Evolutionary conservation across 2,797 vertebrate species (phyloP).

Genomic region (Myiothlypis coronata): DNA sequence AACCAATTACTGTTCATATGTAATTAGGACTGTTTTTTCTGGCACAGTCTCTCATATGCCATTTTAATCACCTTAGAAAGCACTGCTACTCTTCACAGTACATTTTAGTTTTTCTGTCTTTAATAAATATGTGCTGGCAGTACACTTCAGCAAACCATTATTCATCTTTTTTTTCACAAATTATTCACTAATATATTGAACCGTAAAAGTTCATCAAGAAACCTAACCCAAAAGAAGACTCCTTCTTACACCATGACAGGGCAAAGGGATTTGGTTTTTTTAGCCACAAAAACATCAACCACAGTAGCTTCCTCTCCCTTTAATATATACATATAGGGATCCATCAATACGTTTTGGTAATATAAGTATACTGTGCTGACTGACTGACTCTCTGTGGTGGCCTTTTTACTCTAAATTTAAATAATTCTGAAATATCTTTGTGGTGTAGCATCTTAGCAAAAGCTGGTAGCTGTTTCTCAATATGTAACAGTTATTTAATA

Average conservation of each 20-base stretch:
- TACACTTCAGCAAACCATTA: not conserved
- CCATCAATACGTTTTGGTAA: not conserved
- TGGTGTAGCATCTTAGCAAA: not conserved
- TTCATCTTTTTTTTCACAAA: not conserved
- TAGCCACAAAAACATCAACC: not conserved
- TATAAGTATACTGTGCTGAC: not conserved
- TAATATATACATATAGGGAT: not conserved
- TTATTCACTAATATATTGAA: not conserved
- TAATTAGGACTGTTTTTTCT: not conserved
- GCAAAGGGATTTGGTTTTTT: not conserved
- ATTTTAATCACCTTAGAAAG: conserved; percentile 11
- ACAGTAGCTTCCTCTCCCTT: not conserved
- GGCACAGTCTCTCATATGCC: not conserved
- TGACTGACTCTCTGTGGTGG: not conserved
- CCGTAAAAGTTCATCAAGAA: not conserved
- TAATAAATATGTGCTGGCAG: not conserved
- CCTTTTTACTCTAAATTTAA: not conserved
- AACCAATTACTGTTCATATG: not conserved
- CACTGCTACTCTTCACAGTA: not conserved
- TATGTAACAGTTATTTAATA: not conserved
- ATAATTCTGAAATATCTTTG: not conserved
- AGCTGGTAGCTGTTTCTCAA: not conserved
- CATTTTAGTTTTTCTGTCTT: not conserved
- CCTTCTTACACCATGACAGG: not conserved
- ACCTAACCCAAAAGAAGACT: not conserved